Evolutionary conservation across 2,797 vertebrate species (phyloP), one percentile per base, ranked within the genome.

Genomic region (Pseudomugil tenellus): DNA sequence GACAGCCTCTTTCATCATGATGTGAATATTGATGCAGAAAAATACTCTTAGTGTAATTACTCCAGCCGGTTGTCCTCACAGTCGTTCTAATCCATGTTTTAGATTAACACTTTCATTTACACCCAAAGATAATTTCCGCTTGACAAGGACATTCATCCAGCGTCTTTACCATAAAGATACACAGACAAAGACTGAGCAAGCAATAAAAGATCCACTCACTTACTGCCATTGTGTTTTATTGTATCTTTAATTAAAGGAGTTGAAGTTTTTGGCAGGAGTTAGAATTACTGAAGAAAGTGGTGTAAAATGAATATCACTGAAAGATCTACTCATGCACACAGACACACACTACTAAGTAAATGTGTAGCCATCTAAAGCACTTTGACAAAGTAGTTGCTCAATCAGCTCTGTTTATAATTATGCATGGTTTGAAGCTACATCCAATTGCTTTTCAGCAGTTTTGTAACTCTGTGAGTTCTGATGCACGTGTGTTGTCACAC

Each of bases 21-120:
- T 75, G 43, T 46, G 58, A 86, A 87, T 90, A 88, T 85, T 84
- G 57, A 85, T 84, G 81, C 72, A 87, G 82, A 90, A 91, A 91
- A 92, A 87, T 77, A 63, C 83, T 67, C 83, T 69, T 67, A 72
- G 80, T 84, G 83, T 91, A 90, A 93, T 93, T 85, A 90, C 86
- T 84, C 67, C 55, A 54, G 65, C 62, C 26, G 35, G 34, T 66
- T 79, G 70, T 84, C 83, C 84, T 87, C 81, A 77, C 81, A 74
- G 74, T 72, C 73, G 63, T 57, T 84, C 76, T 70, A 28, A 54
- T 53, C 4, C 34, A 80, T 90, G 81, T 84, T 82, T 83, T 60
- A 81, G 76, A 88, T 85, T 71, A 76, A 64, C 37, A 46, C 70
- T 65, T 83, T 80, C 67, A 82, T 83, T 84, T 74, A 65, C 59